phyloP scores from a whole-genome alignment of 92 coral and sea anemone genomes.

The Meandrina meandrites region DNA sequence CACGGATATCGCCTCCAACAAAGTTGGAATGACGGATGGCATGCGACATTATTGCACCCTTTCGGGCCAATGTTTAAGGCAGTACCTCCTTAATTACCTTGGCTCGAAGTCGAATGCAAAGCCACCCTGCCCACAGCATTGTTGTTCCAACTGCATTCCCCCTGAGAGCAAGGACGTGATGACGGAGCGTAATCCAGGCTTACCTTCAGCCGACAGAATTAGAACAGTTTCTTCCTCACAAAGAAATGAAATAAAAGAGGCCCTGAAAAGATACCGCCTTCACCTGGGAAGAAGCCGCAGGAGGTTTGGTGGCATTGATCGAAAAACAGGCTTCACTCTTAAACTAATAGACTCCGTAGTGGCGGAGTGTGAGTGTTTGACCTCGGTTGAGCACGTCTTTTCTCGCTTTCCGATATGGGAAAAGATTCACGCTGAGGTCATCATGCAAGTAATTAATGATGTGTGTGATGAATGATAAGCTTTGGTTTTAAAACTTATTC shows the following conservation, averaged over 20 bases:
- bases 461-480: neutral
- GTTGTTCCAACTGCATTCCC: slow-evolving; percentile 24
- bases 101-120: slow-evolving; percentile 13
- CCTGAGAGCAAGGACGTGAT: too few relatives aligned
- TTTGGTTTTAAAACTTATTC: too few relatives aligned
- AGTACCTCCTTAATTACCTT: slow-evolving; percentile 22
- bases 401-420: neutral
- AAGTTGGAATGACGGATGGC: slow-evolving; percentile 54
- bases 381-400: neutral
- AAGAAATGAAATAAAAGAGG: neutral
- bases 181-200: neutral
- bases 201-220: neutral
- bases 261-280: neutral
- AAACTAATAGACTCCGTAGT: slow-evolving; percentile 1
- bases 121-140: slow-evolving; percentile 1
- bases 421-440: neutral
- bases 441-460: neutral
- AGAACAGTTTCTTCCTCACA: neutral
- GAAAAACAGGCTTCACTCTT: neutral
- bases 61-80: neutral
- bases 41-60: slow-evolving; percentile 50
- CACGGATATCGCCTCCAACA: slow-evolving; percentile 47
- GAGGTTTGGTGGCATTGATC: neutral
- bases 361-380: neutral
- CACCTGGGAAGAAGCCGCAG: slow-evolving; percentile 12